phyloP scores from a whole-genome alignment of 1,140 invertebrate species.

The Papilio polyxenes region DNA sequence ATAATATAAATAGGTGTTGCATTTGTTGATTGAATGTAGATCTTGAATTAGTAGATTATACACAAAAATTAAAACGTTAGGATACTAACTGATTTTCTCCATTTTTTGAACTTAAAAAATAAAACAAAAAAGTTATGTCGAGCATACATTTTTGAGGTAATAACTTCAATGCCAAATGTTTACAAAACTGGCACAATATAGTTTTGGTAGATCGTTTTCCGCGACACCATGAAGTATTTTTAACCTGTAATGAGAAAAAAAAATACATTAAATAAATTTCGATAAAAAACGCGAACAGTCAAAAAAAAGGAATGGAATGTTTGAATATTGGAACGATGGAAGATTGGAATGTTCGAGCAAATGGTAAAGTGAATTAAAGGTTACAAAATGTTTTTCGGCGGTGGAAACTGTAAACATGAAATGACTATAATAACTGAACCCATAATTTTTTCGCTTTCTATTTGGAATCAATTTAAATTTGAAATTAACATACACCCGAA shows the following conservation, averaged over 20 bases:
- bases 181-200: not conserved
- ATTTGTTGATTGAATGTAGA: not conserved
- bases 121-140: not conserved
- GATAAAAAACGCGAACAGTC: not conserved
- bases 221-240: not conserved
- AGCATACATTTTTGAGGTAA: not conserved
- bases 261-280: not conserved
- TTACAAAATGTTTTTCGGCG: too few relatives aligned
- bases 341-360: too few relatives aligned
- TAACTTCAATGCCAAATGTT: constrained; percentile 4
- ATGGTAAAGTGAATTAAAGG: too few relatives aligned
- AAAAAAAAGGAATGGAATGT: too few relatives aligned
- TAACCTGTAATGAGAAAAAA: constrained; percentile 9
- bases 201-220: not conserved
- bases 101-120: not conserved
- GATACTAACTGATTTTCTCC: not conserved
- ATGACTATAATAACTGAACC: too few relatives aligned
- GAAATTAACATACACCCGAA: too few relatives aligned
- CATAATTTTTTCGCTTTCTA: too few relatives aligned
- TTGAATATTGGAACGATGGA: too few relatives aligned
- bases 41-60: too few relatives aligned
- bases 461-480: too few relatives aligned
- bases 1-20: not conserved
- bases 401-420: too few relatives aligned
- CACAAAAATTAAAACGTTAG: too few relatives aligned